Evolutionary conservation across 2,888 invertebrate genomes (phyloP), one percentile per base, ranked within the genome.

Genomic region (Rhopalosiphum nymphaeae): DNA sequence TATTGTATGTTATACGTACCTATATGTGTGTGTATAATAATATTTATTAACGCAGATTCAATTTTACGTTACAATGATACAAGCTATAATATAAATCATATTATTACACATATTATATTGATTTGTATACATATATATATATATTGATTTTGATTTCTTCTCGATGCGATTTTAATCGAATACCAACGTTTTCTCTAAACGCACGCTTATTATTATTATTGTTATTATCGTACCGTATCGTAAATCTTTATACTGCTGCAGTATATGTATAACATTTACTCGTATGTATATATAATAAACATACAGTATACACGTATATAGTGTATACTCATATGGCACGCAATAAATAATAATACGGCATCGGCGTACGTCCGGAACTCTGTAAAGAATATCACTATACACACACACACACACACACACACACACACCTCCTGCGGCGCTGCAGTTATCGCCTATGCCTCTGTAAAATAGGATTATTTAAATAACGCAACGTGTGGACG

Each of bases 121-220:
- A 0, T 78, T 36, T 21, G 21, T 78, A 21, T 25, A 36, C n/a
- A 67, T 53, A 53, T 21, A 21, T 53, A 49, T 53, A 53, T 53
- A 53, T 53, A 78, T 78, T 78, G 78, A 78, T 21, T 21, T 42
- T 78, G 36, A 78, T 78, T 78, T 78, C 21, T 36, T 78, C 21
- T 78, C n/a, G 36, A 36, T 36, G 36, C 36, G 16, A 88, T 88
- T 88, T 88, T 88, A 25, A 88, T 88, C 53, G n/a, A 88, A 88
- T 53, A 88, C n/a, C 53, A 53, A 53, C 88, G 88, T 88, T 88
- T 88, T 88, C 87, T 53, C 53, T 49, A 25, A 88, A 36, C 88
- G 88, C 88, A 88, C 88, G 88, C 36, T 49, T 87, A 87, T 49
- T 87, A 87, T 53, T 87, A 36, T 49, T 67, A 61, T n/a, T 36